phyloP scores from a whole-genome alignment of 2,888 invertebrate genomes.

The Pollenia griseotomentosa region DNA sequence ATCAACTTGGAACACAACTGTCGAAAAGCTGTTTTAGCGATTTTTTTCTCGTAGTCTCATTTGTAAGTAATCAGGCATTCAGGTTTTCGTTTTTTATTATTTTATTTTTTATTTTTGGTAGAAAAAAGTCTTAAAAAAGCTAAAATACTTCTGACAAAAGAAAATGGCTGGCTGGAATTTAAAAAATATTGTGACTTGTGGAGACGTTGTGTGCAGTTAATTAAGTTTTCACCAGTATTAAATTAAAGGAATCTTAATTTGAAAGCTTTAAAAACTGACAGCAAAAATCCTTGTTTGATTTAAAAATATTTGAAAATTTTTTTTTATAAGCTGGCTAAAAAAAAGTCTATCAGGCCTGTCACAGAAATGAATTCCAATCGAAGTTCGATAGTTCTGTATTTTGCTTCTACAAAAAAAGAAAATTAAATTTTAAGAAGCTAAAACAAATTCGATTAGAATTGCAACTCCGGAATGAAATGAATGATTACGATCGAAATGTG shows the following conservation, averaged over 20 bases:
- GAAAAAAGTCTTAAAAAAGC: background rate
- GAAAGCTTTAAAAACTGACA: background rate
- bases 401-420: too few species aligned
- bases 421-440: too few species aligned
- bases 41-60: slow-evolving; percentile 44
- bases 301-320: slow-evolving; percentile 3
- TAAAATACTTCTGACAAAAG: slow-evolving; percentile 19
- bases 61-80: slow-evolving; percentile 64
- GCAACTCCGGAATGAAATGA: too few species aligned
- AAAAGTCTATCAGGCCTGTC: too few species aligned
- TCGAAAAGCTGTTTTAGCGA: slow-evolving; percentile 18
- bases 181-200: slow-evolving; percentile 27
- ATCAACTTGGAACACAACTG: slow-evolving; percentile 39
- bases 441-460: too few species aligned
- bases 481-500: too few species aligned
- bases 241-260: slow-evolving; percentile 35
- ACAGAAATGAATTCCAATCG: too few species aligned
- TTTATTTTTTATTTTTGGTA: background rate
- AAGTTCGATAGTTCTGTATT: too few species aligned
- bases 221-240: slow-evolving; percentile 38
- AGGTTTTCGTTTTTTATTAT: slow-evolving; percentile 27
- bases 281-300: background rate
- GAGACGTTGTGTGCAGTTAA: slow-evolving; percentile 34
- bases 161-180: slow-evolving; percentile 34
- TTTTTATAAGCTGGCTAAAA: background rate